Evolutionary conservation across 1,140 invertebrate genomes (phyloP), one percentile per base, ranked within the genome.

Genomic region (Armadillidium nasatum): DNA sequence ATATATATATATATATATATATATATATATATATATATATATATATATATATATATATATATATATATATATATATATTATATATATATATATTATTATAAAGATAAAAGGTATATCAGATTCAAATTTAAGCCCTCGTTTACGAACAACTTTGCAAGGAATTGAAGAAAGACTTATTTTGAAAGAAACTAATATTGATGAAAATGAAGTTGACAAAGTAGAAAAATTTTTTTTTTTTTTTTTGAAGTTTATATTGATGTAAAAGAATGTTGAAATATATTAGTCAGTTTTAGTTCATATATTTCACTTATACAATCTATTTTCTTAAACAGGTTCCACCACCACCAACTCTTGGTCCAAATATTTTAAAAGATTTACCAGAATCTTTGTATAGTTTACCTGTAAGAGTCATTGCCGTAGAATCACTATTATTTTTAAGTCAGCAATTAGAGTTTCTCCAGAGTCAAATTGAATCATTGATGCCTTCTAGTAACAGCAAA

Each of bases 401-500:
- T 0, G 94, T 96, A 83, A 88, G 96, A 80, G 90, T 96, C 44
- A 92, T 97, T 7, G 96, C 92, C 0, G 91, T 95, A 0, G 96
- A 98, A 86, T 97, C 95, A 81, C 87, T 95, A 2, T 89, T 95
- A 82, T 97, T 96, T 86, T 87, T 97, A 80, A 89, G 92, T 0
- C 90, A 91, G 81, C 96, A 97, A 85, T 92, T 94, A 79, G 90
- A 94, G 83, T 88, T 90, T 71, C 85, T 98, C 0, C 91, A 92
- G 78, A 88, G 90, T 10, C 94, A 96, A 84, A 87, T 98, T 81
- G 92, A 92, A 83, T 88, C 90, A 74, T 85, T 94, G 66, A 87
- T 92, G 13, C 87, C 87, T 19, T 86, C 88, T 73, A 90, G 90
- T 81, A 88, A 87, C 72, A 90, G 90, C 81, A 88, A 87, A 43